Percentiles rank a stretch among this genome's conserved stretches.
These are phyloP conservation scores for Drosophila nebulosa DNA, from an alignment of 1,140 invertebrate genomes.

Conservation along the genomic window DNA sequence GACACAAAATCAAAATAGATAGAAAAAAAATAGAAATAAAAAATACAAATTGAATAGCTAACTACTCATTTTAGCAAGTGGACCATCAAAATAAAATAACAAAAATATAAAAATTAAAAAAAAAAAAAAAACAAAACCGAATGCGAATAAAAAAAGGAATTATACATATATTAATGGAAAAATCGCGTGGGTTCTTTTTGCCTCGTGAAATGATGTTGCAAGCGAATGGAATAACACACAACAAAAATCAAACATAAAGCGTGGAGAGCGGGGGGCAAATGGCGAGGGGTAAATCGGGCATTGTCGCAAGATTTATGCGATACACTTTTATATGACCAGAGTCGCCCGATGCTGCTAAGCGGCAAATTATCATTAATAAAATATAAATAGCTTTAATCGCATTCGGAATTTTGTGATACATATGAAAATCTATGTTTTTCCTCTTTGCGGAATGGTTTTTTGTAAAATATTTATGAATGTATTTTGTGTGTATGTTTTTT, in stretches of 20 bases:
- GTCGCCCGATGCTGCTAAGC: conserved; percentile 67
- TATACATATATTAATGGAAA: conserved; percentile 8
- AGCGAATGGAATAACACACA: conserved; percentile 31
- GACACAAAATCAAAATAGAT: neutral
- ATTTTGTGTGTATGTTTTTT: conserved; percentile 22
- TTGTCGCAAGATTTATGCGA: conserved; percentile 59
- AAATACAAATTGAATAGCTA: conserved; percentile 20
- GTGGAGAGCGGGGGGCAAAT: neutral
- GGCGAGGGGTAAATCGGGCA: neutral
- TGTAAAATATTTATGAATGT: conserved; percentile 34
- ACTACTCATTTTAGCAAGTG: conserved; percentile 21
- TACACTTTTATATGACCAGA: conserved; percentile 53
- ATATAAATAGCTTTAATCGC: conserved; percentile 68
- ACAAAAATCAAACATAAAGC: conserved; percentile 26
- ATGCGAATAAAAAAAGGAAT: neutral
- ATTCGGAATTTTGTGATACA: conserved; percentile 47
- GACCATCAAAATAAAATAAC: neutral
- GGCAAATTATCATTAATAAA: conserved; percentile 76
- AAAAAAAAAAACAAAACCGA: neutral
- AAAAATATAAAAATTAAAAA: neutral
- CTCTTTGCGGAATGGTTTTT: conserved; percentile 3
- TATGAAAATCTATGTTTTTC: neutral
- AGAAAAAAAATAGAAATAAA: conserved; percentile 17
- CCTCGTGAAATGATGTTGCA: conserved; percentile 59
- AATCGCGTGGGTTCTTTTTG: conserved; percentile 1